These are phyloP conservation scores for Nicator chloris DNA, from an alignment of 2,113 vertebrate genomes.

Conservation along the genomic window DNA sequence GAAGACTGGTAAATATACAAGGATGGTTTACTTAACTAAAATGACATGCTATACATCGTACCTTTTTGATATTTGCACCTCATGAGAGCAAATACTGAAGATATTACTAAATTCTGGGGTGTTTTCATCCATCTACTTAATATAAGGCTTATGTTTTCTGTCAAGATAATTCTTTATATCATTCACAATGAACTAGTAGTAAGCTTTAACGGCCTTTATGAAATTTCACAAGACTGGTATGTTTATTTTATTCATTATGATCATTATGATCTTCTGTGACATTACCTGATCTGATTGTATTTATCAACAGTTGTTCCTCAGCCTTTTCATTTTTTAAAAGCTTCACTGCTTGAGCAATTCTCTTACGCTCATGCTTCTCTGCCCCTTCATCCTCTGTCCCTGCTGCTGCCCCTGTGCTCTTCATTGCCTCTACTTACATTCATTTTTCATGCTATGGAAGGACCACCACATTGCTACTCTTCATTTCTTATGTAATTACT, in stretches of 20 bases:
- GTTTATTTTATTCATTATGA: background rate
- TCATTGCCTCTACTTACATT: background rate
- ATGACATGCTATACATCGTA: background rate
- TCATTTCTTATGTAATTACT: background rate
- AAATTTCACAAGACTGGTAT: background rate
- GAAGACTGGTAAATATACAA: slow-evolving; percentile 91
- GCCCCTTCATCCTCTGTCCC: background rate
- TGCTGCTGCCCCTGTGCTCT: background rate
- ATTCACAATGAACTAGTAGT: background rate
- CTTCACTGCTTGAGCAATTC: background rate
- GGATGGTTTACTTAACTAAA: slow-evolving; percentile 20
- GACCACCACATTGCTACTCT: background rate
- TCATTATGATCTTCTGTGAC: background rate
- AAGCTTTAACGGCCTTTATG: background rate
- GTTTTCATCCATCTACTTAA: background rate
- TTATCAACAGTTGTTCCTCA: background rate
- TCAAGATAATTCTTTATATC: background rate
- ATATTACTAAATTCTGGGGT: background rate
- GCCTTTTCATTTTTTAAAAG: background rate
- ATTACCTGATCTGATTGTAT: background rate
- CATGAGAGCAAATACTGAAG: background rate
- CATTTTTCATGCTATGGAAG: background rate
- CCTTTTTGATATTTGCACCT: background rate
- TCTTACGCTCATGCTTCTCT: background rate
- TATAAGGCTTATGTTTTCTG: background rate